Evolutionary conservation across 2,888 invertebrate genomes (phyloP).

Genomic region (Dendrolimus houi): DNA sequence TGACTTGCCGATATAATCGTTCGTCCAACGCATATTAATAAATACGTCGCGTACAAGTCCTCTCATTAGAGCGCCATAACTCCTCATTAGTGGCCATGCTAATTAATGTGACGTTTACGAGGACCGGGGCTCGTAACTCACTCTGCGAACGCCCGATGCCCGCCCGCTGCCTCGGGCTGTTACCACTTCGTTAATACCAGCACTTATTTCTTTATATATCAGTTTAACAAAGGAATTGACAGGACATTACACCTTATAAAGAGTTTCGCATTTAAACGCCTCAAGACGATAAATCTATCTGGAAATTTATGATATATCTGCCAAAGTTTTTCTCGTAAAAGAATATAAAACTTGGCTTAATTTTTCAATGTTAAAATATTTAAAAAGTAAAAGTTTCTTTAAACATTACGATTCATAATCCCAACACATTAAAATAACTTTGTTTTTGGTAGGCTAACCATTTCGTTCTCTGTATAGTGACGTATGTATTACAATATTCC

Average conservation of each 20-base stretch:
- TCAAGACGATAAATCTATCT: too few relatives aligned
- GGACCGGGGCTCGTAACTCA: slow-evolving; percentile 39
- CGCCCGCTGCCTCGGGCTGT: slow-evolving; percentile 4
- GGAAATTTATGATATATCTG: too few relatives aligned
- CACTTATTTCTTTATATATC: neutral
- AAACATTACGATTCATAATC: too few relatives aligned
- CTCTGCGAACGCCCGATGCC: slow-evolving; percentile 6
- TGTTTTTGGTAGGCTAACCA: too few relatives aligned
- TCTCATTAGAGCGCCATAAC: slow-evolving; percentile 73
- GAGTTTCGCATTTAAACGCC: neutral
- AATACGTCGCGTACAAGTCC: slow-evolving; percentile 35
- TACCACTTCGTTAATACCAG: slow-evolving; percentile 5
- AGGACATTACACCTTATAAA: neutral
- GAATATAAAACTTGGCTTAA: too few relatives aligned
- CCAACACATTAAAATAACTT: too few relatives aligned
- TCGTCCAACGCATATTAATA: slow-evolving; percentile 15
- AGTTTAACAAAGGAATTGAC: neutral
- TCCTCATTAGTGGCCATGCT: slow-evolving; percentile 73
- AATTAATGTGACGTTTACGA: slow-evolving; percentile 74
- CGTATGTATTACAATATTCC: too few relatives aligned
- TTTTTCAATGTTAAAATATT: too few relatives aligned
- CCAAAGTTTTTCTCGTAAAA: too few relatives aligned
- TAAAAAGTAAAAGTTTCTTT: too few relatives aligned
- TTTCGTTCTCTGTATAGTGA: too few relatives aligned
- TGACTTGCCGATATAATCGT: slow-evolving; percentile 19